Percentiles rank a stretch among this genome's conserved stretches.
phyloP scores from a whole-genome alignment of 2,797 vertebrate genomes.

The Bryconaethiops microstoma region DNA sequence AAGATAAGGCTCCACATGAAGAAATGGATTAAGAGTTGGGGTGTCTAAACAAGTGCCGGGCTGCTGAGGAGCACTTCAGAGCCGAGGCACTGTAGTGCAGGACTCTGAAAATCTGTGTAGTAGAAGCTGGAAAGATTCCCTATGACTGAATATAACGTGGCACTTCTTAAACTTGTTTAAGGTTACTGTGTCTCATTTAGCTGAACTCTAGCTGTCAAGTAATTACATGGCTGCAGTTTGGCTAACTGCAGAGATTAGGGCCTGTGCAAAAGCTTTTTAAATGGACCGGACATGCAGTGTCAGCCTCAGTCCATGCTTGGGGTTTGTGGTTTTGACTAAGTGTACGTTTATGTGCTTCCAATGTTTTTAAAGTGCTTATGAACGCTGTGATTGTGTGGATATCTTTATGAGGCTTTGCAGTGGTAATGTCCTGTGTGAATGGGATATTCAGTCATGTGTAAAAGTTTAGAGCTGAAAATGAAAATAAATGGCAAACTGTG shows the following conservation, averaged over 20 bases:
- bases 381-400: too few relatives aligned
- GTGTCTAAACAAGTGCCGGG: background rate
- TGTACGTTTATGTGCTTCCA: too few relatives aligned
- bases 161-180: conserved; percentile 33
- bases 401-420: too few relatives aligned
- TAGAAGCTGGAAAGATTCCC: background rate
- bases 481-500: too few relatives aligned
- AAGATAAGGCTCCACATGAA: conserved; percentile 21
- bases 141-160: background rate
- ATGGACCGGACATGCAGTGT: background rate
- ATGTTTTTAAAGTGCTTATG: too few relatives aligned
- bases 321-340: too few relatives aligned
- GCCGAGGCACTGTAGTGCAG: background rate
- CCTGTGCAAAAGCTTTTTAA: background rate
- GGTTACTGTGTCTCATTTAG: conserved; percentile 38
- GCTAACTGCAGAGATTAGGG: conserved; percentile 3
- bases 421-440: too few relatives aligned
- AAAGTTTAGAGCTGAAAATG: too few relatives aligned
- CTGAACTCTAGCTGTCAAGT: conserved; percentile 20
- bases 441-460: too few relatives aligned
- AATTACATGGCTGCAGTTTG: conserved; percentile 36
- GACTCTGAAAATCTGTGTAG: background rate
- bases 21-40: conserved; percentile 17
- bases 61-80: background rate
- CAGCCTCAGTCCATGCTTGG: too few relatives aligned